Percentiles rank a stretch among this genome's conserved stretches.
Conservation (phyloP, 64 coral and sea anemone species). For the Montipora sp. region DNA sequence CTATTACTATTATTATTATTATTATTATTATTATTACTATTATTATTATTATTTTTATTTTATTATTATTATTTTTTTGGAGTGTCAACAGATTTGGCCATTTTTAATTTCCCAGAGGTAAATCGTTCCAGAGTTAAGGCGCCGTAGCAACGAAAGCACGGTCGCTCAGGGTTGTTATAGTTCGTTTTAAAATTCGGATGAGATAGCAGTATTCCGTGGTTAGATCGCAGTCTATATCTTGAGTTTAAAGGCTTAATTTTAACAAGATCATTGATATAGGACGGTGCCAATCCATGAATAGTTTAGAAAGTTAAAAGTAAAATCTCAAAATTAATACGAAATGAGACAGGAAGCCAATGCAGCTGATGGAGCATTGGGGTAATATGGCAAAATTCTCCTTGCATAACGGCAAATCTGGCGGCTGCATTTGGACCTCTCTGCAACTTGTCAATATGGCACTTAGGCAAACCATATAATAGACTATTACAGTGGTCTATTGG, state of each 20-base stretch:
- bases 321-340: slow-evolving; percentile 56
- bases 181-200: slow-evolving; percentile 30
- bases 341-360: slow-evolving; percentile 49
- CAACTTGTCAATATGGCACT: not conserved
- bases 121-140: too few relatives aligned
- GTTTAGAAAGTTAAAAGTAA: slow-evolving; percentile 55
- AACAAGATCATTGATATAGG: slow-evolving; percentile 50
- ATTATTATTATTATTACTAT: too few relatives aligned
- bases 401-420: slow-evolving; percentile 1
- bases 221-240: slow-evolving; percentile 44
- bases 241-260: slow-evolving; percentile 38
- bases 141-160: too few relatives aligned
- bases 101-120: too few relatives aligned
- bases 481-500: not conserved
- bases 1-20: too few relatives aligned
- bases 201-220: slow-evolving; percentile 29
- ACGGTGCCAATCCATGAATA: slow-evolving; percentile 21
- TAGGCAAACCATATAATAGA: not conserved
- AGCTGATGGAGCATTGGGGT: slow-evolving; percentile 44
- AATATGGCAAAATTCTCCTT: slow-evolving; percentile 36
- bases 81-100: too few relatives aligned
- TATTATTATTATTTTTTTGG: too few relatives aligned
- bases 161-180: too few relatives aligned
- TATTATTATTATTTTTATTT: too few relatives aligned
- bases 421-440: slow-evolving; percentile 13